Percentiles rank a stretch among this genome's conserved stretches.
Evolutionary conservation across 1,140 invertebrate species (phyloP).

Genomic region (Aphaenogaster rudis): DNA sequence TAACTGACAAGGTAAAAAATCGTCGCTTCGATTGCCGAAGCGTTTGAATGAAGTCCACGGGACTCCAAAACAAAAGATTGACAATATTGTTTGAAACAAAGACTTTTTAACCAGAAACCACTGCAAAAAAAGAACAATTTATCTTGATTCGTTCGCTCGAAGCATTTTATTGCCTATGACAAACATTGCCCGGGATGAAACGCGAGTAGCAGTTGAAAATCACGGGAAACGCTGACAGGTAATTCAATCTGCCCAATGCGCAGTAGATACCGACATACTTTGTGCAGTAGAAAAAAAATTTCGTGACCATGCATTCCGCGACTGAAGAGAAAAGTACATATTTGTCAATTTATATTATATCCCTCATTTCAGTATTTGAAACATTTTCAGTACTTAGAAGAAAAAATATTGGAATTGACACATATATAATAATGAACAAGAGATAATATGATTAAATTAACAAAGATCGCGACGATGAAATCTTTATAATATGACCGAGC

Average conservation of each 20-base stretch:
- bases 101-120: not conserved
- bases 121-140: slow-evolving; percentile 17
- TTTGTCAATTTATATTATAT: not conserved
- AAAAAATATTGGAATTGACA: not conserved
- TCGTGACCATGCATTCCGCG: slow-evolving; percentile 3
- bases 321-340: not conserved
- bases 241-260: slow-evolving; percentile 60
- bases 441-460: not conserved
- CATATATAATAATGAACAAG: not conserved
- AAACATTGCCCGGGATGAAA: not conserved
- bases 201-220: slow-evolving; percentile 49
- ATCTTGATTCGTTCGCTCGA: slow-evolving; percentile 5
- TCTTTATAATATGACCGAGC: not conserved
- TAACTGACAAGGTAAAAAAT: not conserved
- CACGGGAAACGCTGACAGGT: slow-evolving; percentile 56
- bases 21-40: not conserved
- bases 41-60: not conserved
- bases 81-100: slow-evolving; percentile 6
- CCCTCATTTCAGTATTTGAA: not conserved
- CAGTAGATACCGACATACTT: slow-evolving; percentile 7
- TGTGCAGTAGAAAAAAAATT: slow-evolving; percentile 25
- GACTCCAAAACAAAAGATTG: slow-evolving; percentile 21
- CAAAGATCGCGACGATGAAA: no score
- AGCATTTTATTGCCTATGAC: slow-evolving; percentile 59
- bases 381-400: not conserved